phyloP scores from a whole-genome alignment of 2,113 vertebrate species.

The Ochotona princeps region DNA sequence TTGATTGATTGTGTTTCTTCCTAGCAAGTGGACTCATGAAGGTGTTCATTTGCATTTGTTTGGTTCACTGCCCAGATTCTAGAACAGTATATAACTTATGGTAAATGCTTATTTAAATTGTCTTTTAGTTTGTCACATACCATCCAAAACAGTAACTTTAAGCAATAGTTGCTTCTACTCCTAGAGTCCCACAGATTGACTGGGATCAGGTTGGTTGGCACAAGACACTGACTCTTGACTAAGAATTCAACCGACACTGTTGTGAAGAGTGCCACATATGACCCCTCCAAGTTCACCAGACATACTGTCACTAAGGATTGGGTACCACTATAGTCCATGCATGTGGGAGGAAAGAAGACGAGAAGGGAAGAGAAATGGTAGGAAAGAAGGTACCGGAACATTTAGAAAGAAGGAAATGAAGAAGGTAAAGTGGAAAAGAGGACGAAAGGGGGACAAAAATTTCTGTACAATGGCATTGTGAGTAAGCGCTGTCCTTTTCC shows the following conservation, averaged over 20 bases:
- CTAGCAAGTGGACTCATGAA: background rate
- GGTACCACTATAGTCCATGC: background rate
- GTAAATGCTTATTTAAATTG: background rate
- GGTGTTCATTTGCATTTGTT: background rate
- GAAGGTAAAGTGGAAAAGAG: background rate
- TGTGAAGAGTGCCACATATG: background rate
- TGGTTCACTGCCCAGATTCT: background rate
- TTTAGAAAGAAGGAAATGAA: conserved; percentile 15
- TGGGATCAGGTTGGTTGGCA: background rate
- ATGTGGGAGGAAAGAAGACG: background rate
- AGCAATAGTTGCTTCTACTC: background rate
- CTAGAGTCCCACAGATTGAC: background rate
- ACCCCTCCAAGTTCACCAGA: background rate
- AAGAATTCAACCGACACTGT: background rate
- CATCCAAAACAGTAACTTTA: background rate
- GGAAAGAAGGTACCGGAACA: background rate
- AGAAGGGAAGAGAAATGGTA: background rate
- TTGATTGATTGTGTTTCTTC: background rate
- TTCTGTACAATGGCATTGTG: background rate
- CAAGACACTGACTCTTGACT: background rate
- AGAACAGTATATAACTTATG: background rate
- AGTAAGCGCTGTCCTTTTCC: background rate
- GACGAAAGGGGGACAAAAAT: background rate
- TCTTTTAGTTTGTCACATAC: background rate
- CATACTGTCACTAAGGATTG: background rate